These are phyloP conservation scores for Vulpes lagopus DNA, from an alignment of 2,113 vertebrate genomes.

Conservation along the genomic window DNA sequence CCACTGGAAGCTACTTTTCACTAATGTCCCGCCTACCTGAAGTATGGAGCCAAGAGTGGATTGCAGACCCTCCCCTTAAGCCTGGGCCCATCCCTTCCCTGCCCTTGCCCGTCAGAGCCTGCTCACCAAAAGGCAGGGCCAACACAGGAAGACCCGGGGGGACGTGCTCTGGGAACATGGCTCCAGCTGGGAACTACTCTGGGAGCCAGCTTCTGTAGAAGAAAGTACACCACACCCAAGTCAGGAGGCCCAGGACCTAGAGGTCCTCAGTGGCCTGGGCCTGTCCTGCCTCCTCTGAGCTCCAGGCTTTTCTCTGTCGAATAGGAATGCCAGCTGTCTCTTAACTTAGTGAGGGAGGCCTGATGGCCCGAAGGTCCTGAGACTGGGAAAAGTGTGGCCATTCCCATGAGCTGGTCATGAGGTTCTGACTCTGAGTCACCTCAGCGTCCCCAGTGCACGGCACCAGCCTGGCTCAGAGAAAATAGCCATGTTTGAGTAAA, in stretches of 20 bases:
- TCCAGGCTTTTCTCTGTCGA: neutral
- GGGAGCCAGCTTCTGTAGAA: neutral
- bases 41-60: conserved; percentile 3
- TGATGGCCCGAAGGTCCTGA: neutral
- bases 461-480: neutral
- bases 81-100: neutral
- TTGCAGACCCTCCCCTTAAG: neutral
- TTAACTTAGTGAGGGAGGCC: neutral
- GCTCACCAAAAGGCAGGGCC: neutral
- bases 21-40: neutral
- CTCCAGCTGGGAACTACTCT: neutral
- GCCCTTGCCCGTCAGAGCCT: neutral
- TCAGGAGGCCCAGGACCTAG: neutral
- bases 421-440: neutral
- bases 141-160: neutral
- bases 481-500: neutral
- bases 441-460: neutral
- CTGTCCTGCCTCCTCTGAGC: neutral
- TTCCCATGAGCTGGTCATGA: neutral
- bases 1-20: conserved; percentile 26
- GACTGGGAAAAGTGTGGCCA: neutral
- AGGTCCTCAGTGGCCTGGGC: neutral
- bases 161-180: neutral
- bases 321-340: neutral
- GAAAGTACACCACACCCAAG: neutral